Percentiles rank a stretch among this genome's conserved stretches.
Conservation (phyloP, 2,888 invertebrate species). For the Harpalus rubripes region DNA sequence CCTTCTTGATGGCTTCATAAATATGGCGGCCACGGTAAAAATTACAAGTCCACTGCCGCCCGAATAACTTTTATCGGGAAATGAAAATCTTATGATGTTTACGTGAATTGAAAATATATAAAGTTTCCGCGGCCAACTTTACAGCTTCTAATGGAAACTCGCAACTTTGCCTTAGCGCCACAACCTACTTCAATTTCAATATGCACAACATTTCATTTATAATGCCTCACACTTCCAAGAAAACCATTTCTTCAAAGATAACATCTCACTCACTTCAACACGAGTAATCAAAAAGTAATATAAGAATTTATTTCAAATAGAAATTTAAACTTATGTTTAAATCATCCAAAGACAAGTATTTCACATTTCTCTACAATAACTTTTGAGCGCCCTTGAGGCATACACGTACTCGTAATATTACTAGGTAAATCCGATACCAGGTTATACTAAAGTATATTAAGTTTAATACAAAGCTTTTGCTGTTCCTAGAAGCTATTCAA, state of each 20-base stretch:
- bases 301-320: too few relatives aligned
- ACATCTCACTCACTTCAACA: too few relatives aligned
- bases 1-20: constrained; percentile 52
- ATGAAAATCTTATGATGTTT: constrained; percentile 63
- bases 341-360: too few relatives aligned
- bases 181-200: constrained; percentile 18
- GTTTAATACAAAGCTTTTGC: too few relatives aligned
- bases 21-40: constrained; percentile 33
- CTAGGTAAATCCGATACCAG: too few relatives aligned
- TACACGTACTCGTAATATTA: too few relatives aligned
- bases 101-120: constrained; percentile 64
- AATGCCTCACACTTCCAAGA: neutral
- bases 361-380: too few relatives aligned
- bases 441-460: too few relatives aligned
- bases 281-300: too few relatives aligned
- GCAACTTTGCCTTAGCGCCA: neutral
- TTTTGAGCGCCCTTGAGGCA: too few relatives aligned
- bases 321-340: too few relatives aligned
- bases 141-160: constrained; percentile 47
- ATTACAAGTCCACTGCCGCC: constrained; percentile 33
- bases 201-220: constrained; percentile 16
- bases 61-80: constrained; percentile 60
- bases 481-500: too few relatives aligned
- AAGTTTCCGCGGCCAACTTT: constrained; percentile 33
- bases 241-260: neutral